A percentile compares a stretch with the other conserved stretches of the same genome.
Conservation (phyloP, 2,888 invertebrate genomes). For the Mechanitis messenoides region DNA sequence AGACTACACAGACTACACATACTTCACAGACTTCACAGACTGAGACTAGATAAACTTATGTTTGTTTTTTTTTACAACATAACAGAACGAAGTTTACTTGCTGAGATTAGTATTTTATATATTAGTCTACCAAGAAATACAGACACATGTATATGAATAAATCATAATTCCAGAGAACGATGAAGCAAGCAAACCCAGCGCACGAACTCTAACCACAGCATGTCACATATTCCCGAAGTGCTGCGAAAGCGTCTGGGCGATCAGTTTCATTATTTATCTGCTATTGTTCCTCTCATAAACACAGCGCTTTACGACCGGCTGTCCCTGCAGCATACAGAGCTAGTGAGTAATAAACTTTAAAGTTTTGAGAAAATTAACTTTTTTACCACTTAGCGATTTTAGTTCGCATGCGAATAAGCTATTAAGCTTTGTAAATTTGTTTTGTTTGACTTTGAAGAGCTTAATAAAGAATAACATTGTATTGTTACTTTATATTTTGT, state of each 20-base stretch:
- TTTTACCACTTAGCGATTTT: slow-evolving; percentile 32
- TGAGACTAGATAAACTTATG: no score
- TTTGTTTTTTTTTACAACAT: no score
- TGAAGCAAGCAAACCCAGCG: neutral
- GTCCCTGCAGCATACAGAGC: slow-evolving; percentile 40
- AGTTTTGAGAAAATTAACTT: slow-evolving; percentile 51
- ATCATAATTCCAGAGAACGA: neutral
- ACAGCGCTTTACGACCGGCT: slow-evolving; percentile 52
- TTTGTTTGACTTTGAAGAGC: no score
- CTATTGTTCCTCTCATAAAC: slow-evolving; percentile 63
- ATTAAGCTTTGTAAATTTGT: neutral
- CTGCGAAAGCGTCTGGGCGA: slow-evolving; percentile 34
- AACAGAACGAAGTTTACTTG: no score
- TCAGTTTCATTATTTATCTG: slow-evolving; percentile 69
- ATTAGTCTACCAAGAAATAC: no score
- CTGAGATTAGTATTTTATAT: no score
- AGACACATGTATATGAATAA: neutral
- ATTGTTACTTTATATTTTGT: no score
- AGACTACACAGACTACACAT: no score
- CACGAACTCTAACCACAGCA: neutral
- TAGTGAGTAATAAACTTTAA: slow-evolving; percentile 52
- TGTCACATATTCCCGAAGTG: slow-evolving; percentile 4
- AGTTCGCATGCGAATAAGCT: slow-evolving; percentile 1
- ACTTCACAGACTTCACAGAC: no score
- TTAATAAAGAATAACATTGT: no score